phyloP scores from a whole-genome alignment of 2,113 vertebrate species.

The Etia nguti region DNA sequence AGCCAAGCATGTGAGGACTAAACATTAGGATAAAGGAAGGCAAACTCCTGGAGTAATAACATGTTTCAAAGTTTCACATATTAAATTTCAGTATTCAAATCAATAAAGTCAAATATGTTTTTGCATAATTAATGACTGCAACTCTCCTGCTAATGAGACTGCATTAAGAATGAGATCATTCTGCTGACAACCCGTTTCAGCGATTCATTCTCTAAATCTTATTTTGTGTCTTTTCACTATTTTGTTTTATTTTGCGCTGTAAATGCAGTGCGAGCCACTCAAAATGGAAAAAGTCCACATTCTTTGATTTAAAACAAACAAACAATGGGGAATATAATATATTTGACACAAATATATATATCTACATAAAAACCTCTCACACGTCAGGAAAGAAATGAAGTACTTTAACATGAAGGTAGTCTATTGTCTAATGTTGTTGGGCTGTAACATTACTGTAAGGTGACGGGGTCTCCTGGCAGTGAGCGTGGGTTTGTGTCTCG shows the following conservation, averaged over 20 bases:
- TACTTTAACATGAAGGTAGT: not conserved
- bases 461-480: not conserved
- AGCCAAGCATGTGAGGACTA: not conserved
- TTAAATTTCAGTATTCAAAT: not conserved
- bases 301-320: not conserved
- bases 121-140: not conserved
- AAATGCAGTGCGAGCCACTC: not conserved
- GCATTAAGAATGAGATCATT: not conserved
- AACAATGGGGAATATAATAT: not conserved
- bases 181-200: not conserved
- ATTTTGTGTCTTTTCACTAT: not conserved
- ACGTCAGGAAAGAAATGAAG: not conserved
- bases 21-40: not conserved
- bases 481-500: not conserved
- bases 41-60: not conserved
- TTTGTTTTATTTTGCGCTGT: not conserved
- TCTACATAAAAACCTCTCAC: not conserved
- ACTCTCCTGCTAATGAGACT: not conserved
- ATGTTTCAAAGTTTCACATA: not conserved
- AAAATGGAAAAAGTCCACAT: not conserved
- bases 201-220: not conserved
- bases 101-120: not conserved
- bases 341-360: not conserved
- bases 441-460: not conserved
- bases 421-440: not conserved